phyloP scores from a whole-genome alignment of 2,113 vertebrate genomes.

The Mixornis gularis region DNA sequence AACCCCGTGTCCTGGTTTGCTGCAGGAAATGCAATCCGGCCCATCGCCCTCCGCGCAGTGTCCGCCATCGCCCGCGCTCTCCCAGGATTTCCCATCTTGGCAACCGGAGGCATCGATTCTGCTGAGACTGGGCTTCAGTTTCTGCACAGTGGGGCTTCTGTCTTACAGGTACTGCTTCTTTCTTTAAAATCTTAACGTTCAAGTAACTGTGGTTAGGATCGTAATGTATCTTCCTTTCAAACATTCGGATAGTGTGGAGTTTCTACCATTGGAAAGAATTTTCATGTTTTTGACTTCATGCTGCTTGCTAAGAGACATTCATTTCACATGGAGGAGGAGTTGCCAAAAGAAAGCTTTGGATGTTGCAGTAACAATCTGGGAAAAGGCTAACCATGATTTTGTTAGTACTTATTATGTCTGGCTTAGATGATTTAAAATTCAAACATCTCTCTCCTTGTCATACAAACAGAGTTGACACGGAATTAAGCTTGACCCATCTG shows the following conservation, averaged over 20 bases:
- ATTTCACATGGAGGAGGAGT: not conserved
- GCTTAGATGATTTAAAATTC: not conserved
- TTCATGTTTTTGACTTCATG: not conserved
- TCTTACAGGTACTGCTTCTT: constrained; percentile 81
- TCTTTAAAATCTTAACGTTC: not conserved
- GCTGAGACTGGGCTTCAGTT: constrained; percentile 91
- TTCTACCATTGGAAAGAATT: not conserved
- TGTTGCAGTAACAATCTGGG: not conserved
- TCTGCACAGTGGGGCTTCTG: constrained; percentile 87
- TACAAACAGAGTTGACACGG: not conserved
- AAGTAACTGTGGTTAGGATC: not conserved
- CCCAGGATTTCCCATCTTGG: constrained; percentile 87
- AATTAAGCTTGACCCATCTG: not conserved
- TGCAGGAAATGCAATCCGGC: constrained; percentile 87
- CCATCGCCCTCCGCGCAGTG: constrained; percentile 86
- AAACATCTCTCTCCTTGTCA: not conserved
- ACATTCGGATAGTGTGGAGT: fast-evolving
- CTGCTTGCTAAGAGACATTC: not conserved
- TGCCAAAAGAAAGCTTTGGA: not conserved
- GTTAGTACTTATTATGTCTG: not conserved
- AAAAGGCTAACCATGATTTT: not conserved
- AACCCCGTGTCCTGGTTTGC: not conserved
- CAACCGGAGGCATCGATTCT: constrained; percentile 94
- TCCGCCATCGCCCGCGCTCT: constrained; percentile 82
- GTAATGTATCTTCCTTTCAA: not conserved